Evolutionary conservation across 2,113 vertebrate species (phyloP).

Genomic region (Brachyistius frenatus): DNA sequence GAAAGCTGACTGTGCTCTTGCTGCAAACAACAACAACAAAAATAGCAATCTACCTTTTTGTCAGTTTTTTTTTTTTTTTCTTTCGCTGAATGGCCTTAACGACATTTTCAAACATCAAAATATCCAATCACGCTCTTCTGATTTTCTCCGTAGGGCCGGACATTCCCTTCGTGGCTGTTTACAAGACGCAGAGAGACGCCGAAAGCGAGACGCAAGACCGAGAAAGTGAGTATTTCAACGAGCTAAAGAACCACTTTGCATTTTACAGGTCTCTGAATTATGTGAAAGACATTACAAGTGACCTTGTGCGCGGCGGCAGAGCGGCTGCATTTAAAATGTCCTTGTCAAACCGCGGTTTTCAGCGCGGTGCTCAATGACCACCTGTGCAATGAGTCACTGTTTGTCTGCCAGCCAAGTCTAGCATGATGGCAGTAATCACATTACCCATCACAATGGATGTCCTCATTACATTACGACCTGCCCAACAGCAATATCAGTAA

Average conservation of each 20-base stretch:
- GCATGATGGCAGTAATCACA: slow-evolving; percentile 55
- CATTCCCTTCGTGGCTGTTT: slow-evolving; percentile 89
- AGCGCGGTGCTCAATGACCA: not conserved
- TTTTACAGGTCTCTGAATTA: slow-evolving; percentile 5
- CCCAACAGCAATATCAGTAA: slow-evolving; percentile 54
- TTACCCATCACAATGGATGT: slow-evolving; percentile 46
- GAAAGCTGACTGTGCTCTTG: not conserved
- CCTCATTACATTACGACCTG: slow-evolving; percentile 68
- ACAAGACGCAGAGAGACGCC: slow-evolving; percentile 84
- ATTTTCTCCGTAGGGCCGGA: slow-evolving; percentile 85
- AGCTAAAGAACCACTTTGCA: not conserved
- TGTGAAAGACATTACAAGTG: slow-evolving; percentile 1
- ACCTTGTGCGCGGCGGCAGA: slow-evolving; percentile 16
- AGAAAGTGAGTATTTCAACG: slow-evolving; percentile 87
- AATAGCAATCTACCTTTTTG: not conserved
- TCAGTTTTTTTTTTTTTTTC: no score
- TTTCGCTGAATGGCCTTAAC: no score
- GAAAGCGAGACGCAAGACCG: slow-evolving; percentile 86
- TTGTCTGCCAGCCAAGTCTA: slow-evolving; percentile 40
- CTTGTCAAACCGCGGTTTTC: slow-evolving; percentile 21
- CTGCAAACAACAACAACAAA: not conserved
- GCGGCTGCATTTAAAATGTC: slow-evolving; percentile 6
- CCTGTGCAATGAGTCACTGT: slow-evolving; percentile 46
- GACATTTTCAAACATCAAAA: not conserved
- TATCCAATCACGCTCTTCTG: not conserved